Evolutionary conservation across 2,888 invertebrate species (phyloP).

Genomic region (Lamellibrachia columna): DNA sequence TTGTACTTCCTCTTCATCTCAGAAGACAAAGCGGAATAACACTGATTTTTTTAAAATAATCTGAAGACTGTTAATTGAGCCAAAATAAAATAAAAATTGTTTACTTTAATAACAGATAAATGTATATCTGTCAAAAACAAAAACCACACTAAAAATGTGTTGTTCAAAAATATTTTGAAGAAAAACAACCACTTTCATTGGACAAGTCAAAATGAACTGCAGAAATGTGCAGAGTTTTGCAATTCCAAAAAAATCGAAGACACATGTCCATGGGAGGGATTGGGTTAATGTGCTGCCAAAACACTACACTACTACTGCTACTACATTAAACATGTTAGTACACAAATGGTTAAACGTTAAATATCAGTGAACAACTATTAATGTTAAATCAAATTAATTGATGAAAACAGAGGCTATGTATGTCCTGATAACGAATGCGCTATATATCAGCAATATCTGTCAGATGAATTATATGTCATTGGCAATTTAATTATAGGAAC

Average conservation of each 20-base stretch:
- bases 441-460: background rate
- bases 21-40: too few relatives aligned
- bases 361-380: background rate
- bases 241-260: background rate
- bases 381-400: background rate
- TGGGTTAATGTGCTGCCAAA: background rate
- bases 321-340: conserved; percentile 11
- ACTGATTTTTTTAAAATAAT: too few relatives aligned
- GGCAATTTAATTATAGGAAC: background rate
- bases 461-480: background rate
- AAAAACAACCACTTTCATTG: too few relatives aligned
- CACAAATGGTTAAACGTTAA: background rate
- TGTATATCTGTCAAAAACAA: too few relatives aligned
- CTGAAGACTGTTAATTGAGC: too few relatives aligned
- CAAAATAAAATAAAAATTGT: too few relatives aligned
- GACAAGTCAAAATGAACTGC: background rate
- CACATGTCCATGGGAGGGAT: background rate
- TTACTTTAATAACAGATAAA: too few relatives aligned
- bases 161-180: too few relatives aligned
- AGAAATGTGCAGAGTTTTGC: background rate
- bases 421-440: background rate
- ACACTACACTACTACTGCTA: background rate
- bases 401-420: background rate
- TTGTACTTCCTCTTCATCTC: too few relatives aligned
- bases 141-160: too few relatives aligned